A percentile compares a stretch with the other conserved stretches of the same genome.
Evolutionary conservation across 2,797 vertebrate genomes (phyloP).

Genomic region (Setipinna tenuifilis): DNA sequence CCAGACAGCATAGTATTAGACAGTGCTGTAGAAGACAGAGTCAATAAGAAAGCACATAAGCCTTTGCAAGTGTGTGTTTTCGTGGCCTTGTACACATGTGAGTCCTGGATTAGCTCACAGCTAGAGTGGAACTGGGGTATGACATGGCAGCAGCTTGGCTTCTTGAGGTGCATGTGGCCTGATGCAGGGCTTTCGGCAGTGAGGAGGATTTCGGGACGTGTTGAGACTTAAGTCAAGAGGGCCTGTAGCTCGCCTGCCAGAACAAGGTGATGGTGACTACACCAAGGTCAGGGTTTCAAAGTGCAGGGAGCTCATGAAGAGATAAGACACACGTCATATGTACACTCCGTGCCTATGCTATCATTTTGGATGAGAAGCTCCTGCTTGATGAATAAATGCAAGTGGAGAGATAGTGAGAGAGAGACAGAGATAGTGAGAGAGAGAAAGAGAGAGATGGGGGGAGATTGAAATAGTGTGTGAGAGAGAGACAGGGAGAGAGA

Average conservation of each 20-base stretch:
- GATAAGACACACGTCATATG: neutral
- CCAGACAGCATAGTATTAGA: neutral
- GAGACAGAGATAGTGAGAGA: slow-evolving; percentile 2
- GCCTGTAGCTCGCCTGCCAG: neutral
- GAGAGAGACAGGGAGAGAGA: slow-evolving; percentile 8
- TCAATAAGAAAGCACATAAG: neutral
- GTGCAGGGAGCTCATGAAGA: neutral
- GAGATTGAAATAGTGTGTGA: neutral
- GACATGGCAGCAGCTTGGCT: neutral
- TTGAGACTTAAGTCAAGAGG: neutral
- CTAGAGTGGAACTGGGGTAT: neutral
- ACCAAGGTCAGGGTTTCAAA: neutral
- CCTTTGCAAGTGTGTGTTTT: neutral
- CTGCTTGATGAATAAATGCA: neutral
- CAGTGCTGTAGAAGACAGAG: neutral
- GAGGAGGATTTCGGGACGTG: neutral
- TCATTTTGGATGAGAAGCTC: neutral
- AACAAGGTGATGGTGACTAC: neutral
- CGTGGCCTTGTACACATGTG: neutral
- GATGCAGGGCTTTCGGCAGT: neutral
- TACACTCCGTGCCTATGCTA: neutral
- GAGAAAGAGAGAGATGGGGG: neutral
- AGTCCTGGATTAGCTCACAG: neutral
- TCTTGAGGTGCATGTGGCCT: neutral
- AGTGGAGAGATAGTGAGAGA: neutral